Evolutionary conservation across 2,113 vertebrate genomes (phyloP).

Genomic region (Mormyrus lacerda): DNA sequence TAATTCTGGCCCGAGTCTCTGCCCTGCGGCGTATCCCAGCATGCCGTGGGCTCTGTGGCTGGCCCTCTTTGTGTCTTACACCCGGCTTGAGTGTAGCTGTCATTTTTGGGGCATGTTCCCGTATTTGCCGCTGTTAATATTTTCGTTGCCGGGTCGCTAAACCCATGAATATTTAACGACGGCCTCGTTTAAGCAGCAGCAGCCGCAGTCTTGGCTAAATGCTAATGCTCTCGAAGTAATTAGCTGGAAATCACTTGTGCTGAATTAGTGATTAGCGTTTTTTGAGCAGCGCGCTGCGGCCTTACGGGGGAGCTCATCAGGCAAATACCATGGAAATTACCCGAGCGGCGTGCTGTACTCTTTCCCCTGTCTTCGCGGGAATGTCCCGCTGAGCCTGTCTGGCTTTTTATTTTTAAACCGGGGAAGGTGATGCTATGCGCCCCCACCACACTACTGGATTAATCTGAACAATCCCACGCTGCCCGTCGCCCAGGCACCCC

Average conservation of each 20-base stretch:
- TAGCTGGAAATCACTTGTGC: slow-evolving; percentile 46
- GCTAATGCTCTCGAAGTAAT: slow-evolving; percentile 56
- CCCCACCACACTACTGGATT: slow-evolving; percentile 21
- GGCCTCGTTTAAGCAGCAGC: slow-evolving; percentile 44
- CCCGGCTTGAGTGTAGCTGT: slow-evolving; percentile 16
- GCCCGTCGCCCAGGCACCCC: not conserved
- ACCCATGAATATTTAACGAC: slow-evolving; percentile 60
- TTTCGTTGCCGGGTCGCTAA: slow-evolving; percentile 57
- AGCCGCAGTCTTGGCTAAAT: slow-evolving; percentile 44
- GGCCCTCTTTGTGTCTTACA: slow-evolving; percentile 1
- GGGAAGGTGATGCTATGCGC: slow-evolving; percentile 1
- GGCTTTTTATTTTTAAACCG: not conserved
- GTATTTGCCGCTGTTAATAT: slow-evolving; percentile 52
- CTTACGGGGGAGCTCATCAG: slow-evolving; percentile 36
- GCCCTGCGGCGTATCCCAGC: not conserved
- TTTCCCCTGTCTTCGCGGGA: not conserved
- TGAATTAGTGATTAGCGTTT: slow-evolving; percentile 57
- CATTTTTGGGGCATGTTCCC: slow-evolving; percentile 34
- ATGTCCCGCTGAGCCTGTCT: not conserved
- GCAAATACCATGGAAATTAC: slow-evolving; percentile 20
- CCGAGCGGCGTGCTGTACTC: slow-evolving; percentile 13
- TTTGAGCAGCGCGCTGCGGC: slow-evolving; percentile 36
- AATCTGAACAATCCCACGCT: slow-evolving; percentile 11
- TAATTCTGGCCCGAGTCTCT: not conserved
- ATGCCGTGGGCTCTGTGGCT: too few relatives aligned